Percentiles rank a stretch among this genome's conserved stretches.
Evolutionary conservation across 2,888 invertebrate species (phyloP).

Genomic region (Phyllotreta cruciferae): DNA sequence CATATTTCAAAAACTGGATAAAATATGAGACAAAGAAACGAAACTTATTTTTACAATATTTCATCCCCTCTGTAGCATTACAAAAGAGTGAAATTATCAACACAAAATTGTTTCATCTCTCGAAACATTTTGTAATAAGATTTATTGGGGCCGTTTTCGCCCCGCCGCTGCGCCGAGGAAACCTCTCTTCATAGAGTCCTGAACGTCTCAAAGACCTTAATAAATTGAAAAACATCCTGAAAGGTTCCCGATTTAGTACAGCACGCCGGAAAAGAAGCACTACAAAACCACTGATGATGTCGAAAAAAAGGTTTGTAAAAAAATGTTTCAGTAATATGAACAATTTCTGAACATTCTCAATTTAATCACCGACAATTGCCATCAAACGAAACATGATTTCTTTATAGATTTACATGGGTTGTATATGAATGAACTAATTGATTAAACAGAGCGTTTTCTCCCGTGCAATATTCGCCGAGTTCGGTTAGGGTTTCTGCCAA

Average conservation of each 20-base stretch:
- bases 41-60: too few relatives aligned
- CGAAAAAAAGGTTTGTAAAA: conserved; percentile 1
- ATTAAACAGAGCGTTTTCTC: conserved; percentile 5
- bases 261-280: background rate
- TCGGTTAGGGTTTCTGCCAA: conserved; percentile 16
- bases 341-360: too few relatives aligned
- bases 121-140: too few relatives aligned
- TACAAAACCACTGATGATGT: conserved; percentile 5
- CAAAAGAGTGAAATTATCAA: too few relatives aligned
- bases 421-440: background rate
- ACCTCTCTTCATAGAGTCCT: conserved; percentile 1
- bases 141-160: background rate
- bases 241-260: conserved; percentile 8
- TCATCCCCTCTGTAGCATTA: too few relatives aligned
- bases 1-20: too few relatives aligned
- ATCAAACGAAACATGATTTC: too few relatives aligned
- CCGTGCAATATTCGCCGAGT: conserved; percentile 4
- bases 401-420: too few relatives aligned
- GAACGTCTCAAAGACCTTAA: conserved; percentile 12
- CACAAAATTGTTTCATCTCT: too few relatives aligned
- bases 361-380: too few relatives aligned
- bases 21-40: too few relatives aligned
- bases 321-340: background rate
- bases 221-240: conserved; percentile 11
- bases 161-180: background rate